Evolutionary conservation across 2,888 invertebrate genomes (phyloP), one percentile per base, ranked within the genome.

Genomic region (Sisyra nigra): DNA sequence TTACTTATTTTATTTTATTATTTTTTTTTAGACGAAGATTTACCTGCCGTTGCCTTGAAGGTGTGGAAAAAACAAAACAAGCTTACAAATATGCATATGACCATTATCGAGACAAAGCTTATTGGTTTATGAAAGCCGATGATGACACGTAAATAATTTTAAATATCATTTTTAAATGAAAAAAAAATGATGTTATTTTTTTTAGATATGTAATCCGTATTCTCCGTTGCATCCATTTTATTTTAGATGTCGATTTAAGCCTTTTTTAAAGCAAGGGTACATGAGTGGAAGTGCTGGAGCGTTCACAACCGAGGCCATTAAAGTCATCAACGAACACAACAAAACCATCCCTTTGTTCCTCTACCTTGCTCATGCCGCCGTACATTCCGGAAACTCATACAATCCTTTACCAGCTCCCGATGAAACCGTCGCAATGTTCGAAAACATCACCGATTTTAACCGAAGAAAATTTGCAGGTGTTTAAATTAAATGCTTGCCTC

Each of bases 91-190:
- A 92, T 57, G 77, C 89, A 14, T 86, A 89, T 57, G 71, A 86
- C 50, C 69, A 93, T 56, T 80, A 93, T 58, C 65, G 79, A 40
- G 72, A 91, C 50, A 75, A 92, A 43, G 88, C 84, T 2, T 94
- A 96, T 62, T 96, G 93, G 93, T 96, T 98, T 60, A 67, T 96
- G 54, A 98, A 98, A 62, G 96, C 97, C 11, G 97, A 97, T 56
- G 97, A 97, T 62, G 96, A 97, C 57, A 96, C 97, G 71, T 85
- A 58, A 71, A 78, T 67, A 29, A 35, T 32, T 17, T n/a, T n/a
- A n/a, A n/a, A n/a, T n/a, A n/a, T n/a, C n/a, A n/a, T n/a, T n/a
- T n/a, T n/a, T n/a, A n/a, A n/a, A n/a, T n/a, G n/a, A n/a, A n/a
- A n/a, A n/a, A n/a, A n/a, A n/a, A n/a, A n/a, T n/a, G n/a, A n/a